Percentiles rank a stretch among this genome's conserved stretches.
These are phyloP conservation scores for Danio choprae DNA, from an alignment of 2,797 vertebrate genomes.

Conservation along the genomic window DNA sequence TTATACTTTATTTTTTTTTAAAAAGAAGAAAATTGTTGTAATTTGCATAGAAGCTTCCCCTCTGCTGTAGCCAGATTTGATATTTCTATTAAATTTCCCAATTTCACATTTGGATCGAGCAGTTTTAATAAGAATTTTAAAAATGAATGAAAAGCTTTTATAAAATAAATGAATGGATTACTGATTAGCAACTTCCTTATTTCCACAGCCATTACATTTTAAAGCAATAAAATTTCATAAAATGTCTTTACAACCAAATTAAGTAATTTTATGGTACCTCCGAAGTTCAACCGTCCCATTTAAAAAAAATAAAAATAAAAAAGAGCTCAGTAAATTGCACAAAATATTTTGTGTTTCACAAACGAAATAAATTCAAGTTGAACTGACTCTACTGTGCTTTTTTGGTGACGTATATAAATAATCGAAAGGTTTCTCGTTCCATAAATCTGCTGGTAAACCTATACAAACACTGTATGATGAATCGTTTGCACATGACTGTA, in stretches of 20 bases:
- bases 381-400: not conserved
- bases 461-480: slow-evolving; percentile 20
- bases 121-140: no score
- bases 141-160: no score
- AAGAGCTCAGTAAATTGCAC: not conserved
- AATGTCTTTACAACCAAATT: no score
- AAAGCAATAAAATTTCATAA: no score
- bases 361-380: not conserved
- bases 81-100: no score
- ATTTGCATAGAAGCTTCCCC: not conserved
- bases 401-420: not conserved
- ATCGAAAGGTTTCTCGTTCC: not conserved
- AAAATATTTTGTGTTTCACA: not conserved
- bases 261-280: not conserved
- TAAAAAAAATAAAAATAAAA: not conserved
- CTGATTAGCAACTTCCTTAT: no score
- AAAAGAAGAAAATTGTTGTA: no score
- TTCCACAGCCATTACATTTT: no score
- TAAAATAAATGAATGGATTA: no score
- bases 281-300: not conserved
- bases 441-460: slow-evolving; percentile 11
- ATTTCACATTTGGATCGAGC: no score
- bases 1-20: no score
- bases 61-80: not conserved
- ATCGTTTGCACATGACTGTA: slow-evolving; percentile 5